These are phyloP conservation scores for Catharus bicknelli DNA, from an alignment of 2,113 vertebrate species.

Conservation along the genomic window DNA sequence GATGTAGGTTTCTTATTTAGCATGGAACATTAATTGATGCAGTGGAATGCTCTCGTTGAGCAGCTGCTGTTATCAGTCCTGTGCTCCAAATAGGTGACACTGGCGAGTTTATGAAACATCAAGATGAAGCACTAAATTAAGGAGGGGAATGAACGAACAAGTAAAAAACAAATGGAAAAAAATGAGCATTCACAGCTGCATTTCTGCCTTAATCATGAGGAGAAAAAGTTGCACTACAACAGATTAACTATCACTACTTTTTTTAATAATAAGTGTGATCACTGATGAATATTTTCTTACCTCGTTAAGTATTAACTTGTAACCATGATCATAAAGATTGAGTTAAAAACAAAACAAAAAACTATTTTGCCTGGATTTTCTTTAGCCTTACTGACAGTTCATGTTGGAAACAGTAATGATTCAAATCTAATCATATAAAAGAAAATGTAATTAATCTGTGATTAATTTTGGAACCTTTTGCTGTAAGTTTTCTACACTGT, in stretches of 20 bases:
- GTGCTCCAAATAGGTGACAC: not conserved
- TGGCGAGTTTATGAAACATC: not conserved
- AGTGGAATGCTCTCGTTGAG: conserved; percentile 26
- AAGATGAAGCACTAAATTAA: not conserved
- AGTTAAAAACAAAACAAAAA: not conserved
- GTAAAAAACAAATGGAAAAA: not conserved
- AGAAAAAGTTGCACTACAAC: not conserved
- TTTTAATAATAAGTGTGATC: not conserved
- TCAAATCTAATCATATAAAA: conserved; percentile 2
- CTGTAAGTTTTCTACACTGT: not conserved
- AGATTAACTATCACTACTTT: not conserved
- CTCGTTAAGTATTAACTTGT: conserved; percentile 16
- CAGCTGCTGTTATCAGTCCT: conserved; percentile 21
- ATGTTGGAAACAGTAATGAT: not conserved
- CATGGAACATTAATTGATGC: conserved; percentile 45
- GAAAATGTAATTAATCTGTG: conserved; percentile 20
- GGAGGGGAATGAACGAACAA: not conserved
- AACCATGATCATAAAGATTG: not conserved
- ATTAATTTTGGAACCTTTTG: not conserved
- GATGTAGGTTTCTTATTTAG: conserved; percentile 59
- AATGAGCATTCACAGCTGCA: not conserved
- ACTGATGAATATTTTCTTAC: conserved; percentile 6
- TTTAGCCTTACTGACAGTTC: not conserved
- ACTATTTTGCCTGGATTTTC: not conserved
- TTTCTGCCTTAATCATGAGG: not conserved